A percentile compares a stretch with the other conserved stretches of the same genome.
phyloP scores from a whole-genome alignment of 2,113 vertebrate genomes.

The Murina feae region DNA sequence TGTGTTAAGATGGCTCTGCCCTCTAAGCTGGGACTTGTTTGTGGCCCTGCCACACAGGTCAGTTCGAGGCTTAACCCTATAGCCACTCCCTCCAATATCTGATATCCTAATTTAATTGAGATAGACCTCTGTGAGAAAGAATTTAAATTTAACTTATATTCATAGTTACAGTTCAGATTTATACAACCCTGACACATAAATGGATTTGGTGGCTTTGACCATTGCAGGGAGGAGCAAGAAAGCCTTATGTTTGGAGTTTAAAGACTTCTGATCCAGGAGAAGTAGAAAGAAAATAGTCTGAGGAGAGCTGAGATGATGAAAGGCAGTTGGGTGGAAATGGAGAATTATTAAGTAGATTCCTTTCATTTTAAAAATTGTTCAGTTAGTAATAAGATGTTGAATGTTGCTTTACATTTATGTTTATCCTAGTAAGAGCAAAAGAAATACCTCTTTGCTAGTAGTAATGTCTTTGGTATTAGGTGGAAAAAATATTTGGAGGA shows the following conservation, averaged over 20 bases:
- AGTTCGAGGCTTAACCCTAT: no score
- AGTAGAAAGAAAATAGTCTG: background rate
- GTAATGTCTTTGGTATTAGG: background rate
- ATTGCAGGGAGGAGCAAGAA: background rate
- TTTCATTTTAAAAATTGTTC: background rate
- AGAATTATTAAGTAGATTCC: background rate
- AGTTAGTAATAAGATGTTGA: background rate
- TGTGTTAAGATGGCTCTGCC: no score
- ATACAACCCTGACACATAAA: background rate
- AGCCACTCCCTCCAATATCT: no score
- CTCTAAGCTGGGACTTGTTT: no score
- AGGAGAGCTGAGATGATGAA: background rate
- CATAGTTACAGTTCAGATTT: background rate
- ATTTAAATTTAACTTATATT: background rate
- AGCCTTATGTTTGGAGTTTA: background rate
- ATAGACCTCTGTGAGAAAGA: background rate
- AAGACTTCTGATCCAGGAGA: background rate
- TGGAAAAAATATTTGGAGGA: background rate
- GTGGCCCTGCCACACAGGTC: no score
- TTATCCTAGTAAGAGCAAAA: background rate
- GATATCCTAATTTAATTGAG: background rate
- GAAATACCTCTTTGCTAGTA: background rate
- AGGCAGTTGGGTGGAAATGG: background rate
- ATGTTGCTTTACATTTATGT: background rate
- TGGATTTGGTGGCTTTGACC: background rate